Percentiles rank a stretch among this genome's conserved stretches.
phyloP scores from a whole-genome alignment of 1,140 invertebrate genomes.

The Calosoma granatense region DNA sequence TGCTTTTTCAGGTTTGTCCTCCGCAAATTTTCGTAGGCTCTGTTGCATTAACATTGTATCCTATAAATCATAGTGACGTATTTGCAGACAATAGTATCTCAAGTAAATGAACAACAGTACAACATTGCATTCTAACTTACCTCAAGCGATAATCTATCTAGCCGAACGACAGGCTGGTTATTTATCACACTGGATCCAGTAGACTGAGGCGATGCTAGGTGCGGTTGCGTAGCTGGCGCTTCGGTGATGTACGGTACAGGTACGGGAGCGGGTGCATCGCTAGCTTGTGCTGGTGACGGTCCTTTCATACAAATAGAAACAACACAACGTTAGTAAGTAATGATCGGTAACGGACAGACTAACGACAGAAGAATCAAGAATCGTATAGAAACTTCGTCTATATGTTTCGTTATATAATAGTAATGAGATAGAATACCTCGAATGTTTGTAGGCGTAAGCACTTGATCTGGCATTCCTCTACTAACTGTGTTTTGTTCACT shows the following conservation, averaged over 20 bases:
- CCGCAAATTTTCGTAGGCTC: slow-evolving; percentile 47
- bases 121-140: too few species aligned
- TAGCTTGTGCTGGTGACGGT: slow-evolving; percentile 46
- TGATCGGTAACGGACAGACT: too few species aligned
- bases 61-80: too few species aligned
- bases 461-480: neutral
- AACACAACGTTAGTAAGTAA: too few species aligned
- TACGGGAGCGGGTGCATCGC: slow-evolving; percentile 36
- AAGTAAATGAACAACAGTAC: too few species aligned
- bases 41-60: slow-evolving; percentile 53
- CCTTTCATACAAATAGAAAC: slow-evolving; percentile 23
- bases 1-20: slow-evolving; percentile 47
- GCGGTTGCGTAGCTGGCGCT: neutral
- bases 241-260: slow-evolving; percentile 12
- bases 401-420: too few species aligned
- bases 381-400: too few species aligned
- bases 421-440: too few species aligned
- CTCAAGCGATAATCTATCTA: slow-evolving; percentile 31
- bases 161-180: slow-evolving; percentile 33
- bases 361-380: too few species aligned
- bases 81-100: too few species aligned
- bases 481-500: neutral
- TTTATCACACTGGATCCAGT: neutral
- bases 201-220: slow-evolving; percentile 6
- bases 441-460: neutral